Evolutionary conservation across 2,888 invertebrate species (phyloP), one percentile per base, ranked within the genome.

Genomic region (Drosophila sordidula): DNA sequence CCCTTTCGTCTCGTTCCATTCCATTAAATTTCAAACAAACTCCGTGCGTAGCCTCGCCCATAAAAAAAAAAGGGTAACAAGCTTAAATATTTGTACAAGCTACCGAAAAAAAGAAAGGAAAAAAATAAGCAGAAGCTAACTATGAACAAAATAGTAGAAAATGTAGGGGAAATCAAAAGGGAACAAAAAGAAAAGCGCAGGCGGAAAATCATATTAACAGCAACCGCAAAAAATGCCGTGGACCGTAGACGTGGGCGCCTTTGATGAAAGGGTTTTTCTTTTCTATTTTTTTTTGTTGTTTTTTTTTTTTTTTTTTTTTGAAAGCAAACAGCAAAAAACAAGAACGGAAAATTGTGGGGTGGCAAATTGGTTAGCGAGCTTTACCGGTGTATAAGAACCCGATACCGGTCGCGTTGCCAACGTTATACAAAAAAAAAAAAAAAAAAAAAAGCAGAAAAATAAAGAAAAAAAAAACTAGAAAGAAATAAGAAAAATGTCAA

Each of bases 401-500:
- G 65, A 75, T 77, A 59, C 69, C 54, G 63, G 61, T 54, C 66
- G 62, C 67, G 61, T 67, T 59, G 55, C 70, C 61, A 56, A 52
- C 57, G 57, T 49, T 26, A 42, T 50, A 18, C 32, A 26, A 36
- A 46, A 34, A 38, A 41, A n/a, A 46, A 45, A 22, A 25, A 6
- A 16, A 12, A n/a, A 46, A 45, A 22, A 25, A 6, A 16, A 12
- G 4, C n/a, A 41, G 11, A 56, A 49, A 56, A 45, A 9, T 4
- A 52, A 66, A 57, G 62, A 70, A 46, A 50, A 26, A 51, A 58
- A 51, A 58, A 55, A 52, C 42, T 42, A 18, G 32, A 22, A 59
- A 73, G 68, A 62, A 62, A 69, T 67, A 64, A 70, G 85, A 75
- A 87, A 80, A 84, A 81, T 85, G 87, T 87, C 87, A 85, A 84